Conservation (phyloP, 2,797 vertebrate genomes). For the Atherinosoma microstoma region DNA sequence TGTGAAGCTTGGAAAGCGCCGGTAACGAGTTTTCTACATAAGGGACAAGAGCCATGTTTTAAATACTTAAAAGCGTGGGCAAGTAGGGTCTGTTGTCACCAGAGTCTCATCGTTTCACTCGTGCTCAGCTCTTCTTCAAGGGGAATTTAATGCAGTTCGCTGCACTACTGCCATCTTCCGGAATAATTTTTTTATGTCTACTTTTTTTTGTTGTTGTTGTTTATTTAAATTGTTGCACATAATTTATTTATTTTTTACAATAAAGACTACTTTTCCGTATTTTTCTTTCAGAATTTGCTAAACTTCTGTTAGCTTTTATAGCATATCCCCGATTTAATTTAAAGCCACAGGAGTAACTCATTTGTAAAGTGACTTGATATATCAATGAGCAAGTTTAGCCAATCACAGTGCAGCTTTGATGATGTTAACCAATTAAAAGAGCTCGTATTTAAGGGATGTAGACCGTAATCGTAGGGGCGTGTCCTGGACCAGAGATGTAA, state of each 20-base stretch:
- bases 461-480: background rate
- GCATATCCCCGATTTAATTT: background rate
- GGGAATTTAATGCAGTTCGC: background rate
- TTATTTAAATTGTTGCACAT: background rate
- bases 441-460: slow-evolving; percentile 12
- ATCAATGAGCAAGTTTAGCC: slow-evolving; percentile 1
- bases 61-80: background rate
- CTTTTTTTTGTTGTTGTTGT: no score
- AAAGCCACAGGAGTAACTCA: background rate
- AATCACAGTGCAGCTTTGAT: slow-evolving; percentile 5
- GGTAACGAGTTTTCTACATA: slow-evolving; percentile 75
- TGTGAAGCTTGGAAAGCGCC: slow-evolving; percentile 88
- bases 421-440: slow-evolving; percentile 32
- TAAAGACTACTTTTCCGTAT: background rate
- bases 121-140: slow-evolving; percentile 27
- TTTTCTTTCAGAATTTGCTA: fast-evolving
- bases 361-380: fast-evolving
- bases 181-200: background rate
- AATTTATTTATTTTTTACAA: background rate
- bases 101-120: background rate
- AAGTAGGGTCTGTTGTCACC: background rate
- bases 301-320: background rate
- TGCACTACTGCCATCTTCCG: slow-evolving; percentile 39
- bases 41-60: slow-evolving; percentile 83
- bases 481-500: background rate